A percentile compares a stretch with the other conserved stretches of the same genome.
Evolutionary conservation across 2,113 vertebrate genomes (phyloP).

Genomic region (Sturnira hondurensis): DNA sequence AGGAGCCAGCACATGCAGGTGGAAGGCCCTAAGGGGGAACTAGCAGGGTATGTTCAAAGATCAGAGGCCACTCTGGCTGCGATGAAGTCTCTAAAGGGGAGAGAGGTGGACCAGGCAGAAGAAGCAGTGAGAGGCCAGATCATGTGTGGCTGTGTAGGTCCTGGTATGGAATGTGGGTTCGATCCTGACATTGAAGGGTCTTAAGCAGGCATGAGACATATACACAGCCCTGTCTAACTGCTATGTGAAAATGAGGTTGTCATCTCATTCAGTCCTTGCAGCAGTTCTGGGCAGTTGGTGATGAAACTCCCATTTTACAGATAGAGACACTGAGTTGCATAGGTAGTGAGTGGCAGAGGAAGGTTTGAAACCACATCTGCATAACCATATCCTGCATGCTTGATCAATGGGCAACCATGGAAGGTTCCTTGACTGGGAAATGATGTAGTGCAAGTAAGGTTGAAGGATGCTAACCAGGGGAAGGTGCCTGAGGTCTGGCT

Average conservation of each 20-base stretch:
- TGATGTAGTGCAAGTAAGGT: fast-evolving
- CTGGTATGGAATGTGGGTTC: background rate
- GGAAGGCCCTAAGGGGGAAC: background rate
- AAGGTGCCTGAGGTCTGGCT: background rate
- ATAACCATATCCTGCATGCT: background rate
- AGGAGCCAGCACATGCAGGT: background rate
- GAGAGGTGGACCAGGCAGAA: background rate
- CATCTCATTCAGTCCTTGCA: background rate
- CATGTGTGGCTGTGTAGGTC: background rate
- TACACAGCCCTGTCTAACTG: background rate
- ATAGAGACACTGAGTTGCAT: background rate
- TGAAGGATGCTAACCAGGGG: background rate
- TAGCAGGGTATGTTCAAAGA: background rate
- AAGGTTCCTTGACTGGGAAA: background rate
- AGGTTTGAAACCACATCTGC: background rate
- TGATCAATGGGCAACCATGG: background rate
- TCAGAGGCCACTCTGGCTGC: background rate
- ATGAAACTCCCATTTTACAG: background rate
- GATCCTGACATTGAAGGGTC: background rate
- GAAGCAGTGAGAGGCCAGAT: background rate
- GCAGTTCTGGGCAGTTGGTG: background rate
- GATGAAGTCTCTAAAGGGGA: background rate
- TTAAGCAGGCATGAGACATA: background rate
- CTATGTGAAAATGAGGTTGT: background rate
- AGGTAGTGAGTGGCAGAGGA: background rate